Base-by-base conservation (phyloP, 2,888 invertebrate genomes). In the Ectemnius cavifrons region DNA sequence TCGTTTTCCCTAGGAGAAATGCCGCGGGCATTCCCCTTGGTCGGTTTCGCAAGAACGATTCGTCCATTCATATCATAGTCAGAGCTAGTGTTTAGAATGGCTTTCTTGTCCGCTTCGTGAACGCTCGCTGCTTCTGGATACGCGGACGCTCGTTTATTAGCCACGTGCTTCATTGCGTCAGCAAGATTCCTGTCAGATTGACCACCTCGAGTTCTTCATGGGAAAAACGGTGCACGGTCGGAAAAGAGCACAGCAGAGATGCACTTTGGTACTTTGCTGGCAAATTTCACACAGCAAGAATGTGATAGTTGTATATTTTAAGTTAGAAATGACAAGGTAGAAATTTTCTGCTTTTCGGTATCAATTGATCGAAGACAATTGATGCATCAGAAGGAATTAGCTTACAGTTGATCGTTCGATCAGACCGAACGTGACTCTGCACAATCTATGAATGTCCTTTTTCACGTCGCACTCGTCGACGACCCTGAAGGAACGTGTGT, bases 1-100 rank as follows among this genome's bases (percentile, higher is more conserved):
- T 37, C 37, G 37, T 37, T 37, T 37, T 1, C 37, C 37, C 8
- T 11, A 11, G 37, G 37, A 37, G 37, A 37, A 37, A 37, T 37
- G 37, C 37, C 37, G 37, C 37, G 37, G 37, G 37, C 37, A 37
- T 37, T 37, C 37, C 37, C 37, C 37, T 8, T 11, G 1, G 6
- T 37, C 8, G 37, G 37, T 79, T 75, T 75, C 78, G 78, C 64
- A 78, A 78, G 56, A 63, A 47, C 65, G 67, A 72, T 79, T 73
- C 75, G 68, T 68, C 58, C 72, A 78, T 75, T 79, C 72, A 73
- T 78, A 67, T 56, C 64, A 47, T 14, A 20, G 18, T 14, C 8
- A 8, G 8, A 11, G 37, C 8, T 2, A 16, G 28, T 60, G 23
- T 23, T 23, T 23, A 45, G 45, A 63, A 28, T 58, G 52, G 49